A percentile compares a stretch with the other conserved stretches of the same genome.
Evolutionary conservation across 2,888 invertebrate species (phyloP).

Genomic region (Parasteatoda lunata): DNA sequence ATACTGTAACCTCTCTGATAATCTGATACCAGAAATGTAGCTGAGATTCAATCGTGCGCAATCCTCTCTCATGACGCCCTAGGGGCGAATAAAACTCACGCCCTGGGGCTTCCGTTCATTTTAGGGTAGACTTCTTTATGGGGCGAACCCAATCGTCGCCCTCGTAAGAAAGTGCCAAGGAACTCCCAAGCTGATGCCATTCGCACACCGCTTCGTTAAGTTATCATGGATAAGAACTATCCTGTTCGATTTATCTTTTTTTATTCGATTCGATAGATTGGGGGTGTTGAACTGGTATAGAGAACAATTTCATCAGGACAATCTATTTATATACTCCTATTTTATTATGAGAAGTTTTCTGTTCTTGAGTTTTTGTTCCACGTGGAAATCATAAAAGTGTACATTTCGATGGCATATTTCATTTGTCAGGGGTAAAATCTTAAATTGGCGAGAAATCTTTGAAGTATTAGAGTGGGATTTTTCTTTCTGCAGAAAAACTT

Average conservation of each 20-base stretch:
- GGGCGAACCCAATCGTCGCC: slow-evolving; percentile 31
- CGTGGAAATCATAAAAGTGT: slow-evolving; percentile 42
- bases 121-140: slow-evolving; percentile 40
- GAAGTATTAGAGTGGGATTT: neutral
- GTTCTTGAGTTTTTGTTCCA: slow-evolving; percentile 14
- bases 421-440: neutral
- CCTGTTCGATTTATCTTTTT: slow-evolving; percentile 32
- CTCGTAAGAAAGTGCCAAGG: neutral
- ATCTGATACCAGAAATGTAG: slow-evolving; percentile 16
- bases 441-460: neutral
- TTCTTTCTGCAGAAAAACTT: neutral
- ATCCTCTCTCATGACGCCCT: slow-evolving; percentile 35
- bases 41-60: slow-evolving; percentile 53
- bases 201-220: slow-evolving; percentile 38
- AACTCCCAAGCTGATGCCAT: slow-evolving; percentile 26
- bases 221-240: slow-evolving; percentile 31
- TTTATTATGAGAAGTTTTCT: slow-evolving; percentile 26
- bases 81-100: slow-evolving; percentile 53
- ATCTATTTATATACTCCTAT: slow-evolving; percentile 37
- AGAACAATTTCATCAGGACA: slow-evolving; percentile 39
- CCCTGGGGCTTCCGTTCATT: slow-evolving; percentile 50
- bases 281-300: slow-evolving; percentile 29
- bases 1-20: slow-evolving; percentile 1
- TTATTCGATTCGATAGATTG: slow-evolving; percentile 26
- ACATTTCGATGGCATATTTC: slow-evolving; percentile 27